phyloP scores from a whole-genome alignment of 2,113 vertebrate species.

The Upupa epops region DNA sequence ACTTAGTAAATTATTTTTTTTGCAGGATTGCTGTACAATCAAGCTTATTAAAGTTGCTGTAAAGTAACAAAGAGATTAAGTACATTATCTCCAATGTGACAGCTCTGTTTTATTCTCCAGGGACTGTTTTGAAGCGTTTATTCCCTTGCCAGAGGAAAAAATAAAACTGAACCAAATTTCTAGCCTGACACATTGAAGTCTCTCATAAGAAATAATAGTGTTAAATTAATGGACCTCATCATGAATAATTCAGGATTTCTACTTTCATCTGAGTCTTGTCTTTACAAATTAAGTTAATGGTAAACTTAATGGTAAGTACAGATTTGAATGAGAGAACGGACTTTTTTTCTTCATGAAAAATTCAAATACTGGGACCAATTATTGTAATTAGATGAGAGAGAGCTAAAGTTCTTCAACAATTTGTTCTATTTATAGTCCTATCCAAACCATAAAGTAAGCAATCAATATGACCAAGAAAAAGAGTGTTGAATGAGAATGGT shows the following conservation, averaged over 20 bases:
- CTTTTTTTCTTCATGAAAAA: neutral
- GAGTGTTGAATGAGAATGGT: neutral
- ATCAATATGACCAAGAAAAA: neutral
- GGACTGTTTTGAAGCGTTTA: slow-evolving; percentile 45
- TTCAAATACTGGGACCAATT: neutral
- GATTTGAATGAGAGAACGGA: neutral
- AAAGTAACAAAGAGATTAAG: slow-evolving; percentile 47
- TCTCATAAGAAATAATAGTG: neutral
- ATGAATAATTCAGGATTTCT: slow-evolving; percentile 51
- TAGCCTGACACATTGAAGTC: neutral
- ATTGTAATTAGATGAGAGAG: neutral
- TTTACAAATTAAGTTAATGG: slow-evolving; percentile 30
- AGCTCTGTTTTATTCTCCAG: slow-evolving; percentile 43
- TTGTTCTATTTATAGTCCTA: neutral
- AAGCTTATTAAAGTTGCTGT: slow-evolving; percentile 38
- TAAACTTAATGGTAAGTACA: slow-evolving; percentile 35
- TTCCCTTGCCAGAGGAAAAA: neutral
- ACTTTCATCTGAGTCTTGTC: slow-evolving; percentile 23
- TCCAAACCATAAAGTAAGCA: neutral
- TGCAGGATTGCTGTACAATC: neutral
- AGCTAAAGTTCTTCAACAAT: neutral
- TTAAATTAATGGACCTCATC: neutral
- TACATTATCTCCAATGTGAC: slow-evolving; percentile 56
- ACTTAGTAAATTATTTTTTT: slow-evolving; percentile 36
- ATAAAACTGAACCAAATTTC: neutral